phyloP scores from a whole-genome alignment of 2,888 invertebrate genomes.

The Nephrotoma flavescens region DNA sequence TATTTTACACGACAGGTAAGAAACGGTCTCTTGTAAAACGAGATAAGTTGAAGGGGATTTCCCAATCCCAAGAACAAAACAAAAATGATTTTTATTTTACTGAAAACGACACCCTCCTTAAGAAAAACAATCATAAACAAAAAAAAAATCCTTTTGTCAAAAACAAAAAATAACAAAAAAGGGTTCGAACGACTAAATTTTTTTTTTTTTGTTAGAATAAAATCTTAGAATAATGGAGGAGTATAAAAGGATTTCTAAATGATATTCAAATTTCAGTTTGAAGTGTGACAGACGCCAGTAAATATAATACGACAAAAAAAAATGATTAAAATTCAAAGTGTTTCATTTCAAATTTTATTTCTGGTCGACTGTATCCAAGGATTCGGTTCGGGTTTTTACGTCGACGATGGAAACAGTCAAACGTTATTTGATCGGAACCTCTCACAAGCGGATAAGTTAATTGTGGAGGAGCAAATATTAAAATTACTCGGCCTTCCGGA shows the following conservation, averaged over 20 bases:
- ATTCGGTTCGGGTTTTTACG: conserved; percentile 57
- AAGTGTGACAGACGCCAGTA: background rate
- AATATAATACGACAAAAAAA: background rate
- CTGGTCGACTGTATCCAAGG: conserved; percentile 16
- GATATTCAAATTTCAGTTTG: background rate
- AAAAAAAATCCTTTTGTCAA: background rate
- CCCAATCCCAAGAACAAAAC: background rate
- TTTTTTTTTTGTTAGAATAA: background rate
- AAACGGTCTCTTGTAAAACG: background rate
- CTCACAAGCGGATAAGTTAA: conserved; percentile 57
- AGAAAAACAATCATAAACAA: background rate
- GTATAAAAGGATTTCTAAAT: background rate
- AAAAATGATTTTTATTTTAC: background rate
- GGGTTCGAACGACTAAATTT: background rate
- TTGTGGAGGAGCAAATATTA: conserved; percentile 79
- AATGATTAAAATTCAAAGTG: background rate
- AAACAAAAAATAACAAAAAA: background rate
- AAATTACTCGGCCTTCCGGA: conserved; percentile 76
- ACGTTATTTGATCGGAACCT: conserved; percentile 66
- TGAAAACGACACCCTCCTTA: background rate
- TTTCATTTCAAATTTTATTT: background rate
- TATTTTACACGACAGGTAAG: background rate
- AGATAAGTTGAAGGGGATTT: background rate
- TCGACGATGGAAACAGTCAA: conserved; percentile 77
- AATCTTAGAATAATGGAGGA: background rate